These are phyloP conservation scores for Microtus pennsylvanicus DNA, from an alignment of 2,113 vertebrate species.

Conservation along the genomic window DNA sequence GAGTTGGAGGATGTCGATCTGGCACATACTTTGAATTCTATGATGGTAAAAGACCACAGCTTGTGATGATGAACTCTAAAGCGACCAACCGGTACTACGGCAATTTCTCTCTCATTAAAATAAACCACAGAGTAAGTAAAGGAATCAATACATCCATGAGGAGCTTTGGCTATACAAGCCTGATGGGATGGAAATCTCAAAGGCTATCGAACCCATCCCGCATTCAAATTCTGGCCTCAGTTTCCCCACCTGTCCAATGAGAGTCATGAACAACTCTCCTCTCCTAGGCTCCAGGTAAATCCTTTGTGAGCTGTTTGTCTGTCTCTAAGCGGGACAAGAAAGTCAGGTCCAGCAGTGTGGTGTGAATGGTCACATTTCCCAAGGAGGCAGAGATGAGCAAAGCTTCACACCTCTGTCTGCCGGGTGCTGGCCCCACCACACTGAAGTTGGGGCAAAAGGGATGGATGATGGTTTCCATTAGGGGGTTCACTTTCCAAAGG, in stretches of 20 bases:
- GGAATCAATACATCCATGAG: neutral
- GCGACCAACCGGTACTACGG: too few species aligned
- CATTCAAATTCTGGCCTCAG: neutral
- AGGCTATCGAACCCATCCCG: neutral
- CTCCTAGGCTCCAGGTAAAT: neutral
- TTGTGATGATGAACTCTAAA: neutral
- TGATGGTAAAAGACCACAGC: neutral
- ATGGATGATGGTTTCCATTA: slow-evolving; percentile 30
- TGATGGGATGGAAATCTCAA: neutral
- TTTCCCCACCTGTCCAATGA: neutral
- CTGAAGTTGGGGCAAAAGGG: neutral
- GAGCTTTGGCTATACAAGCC: neutral
- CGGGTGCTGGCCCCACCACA: neutral
- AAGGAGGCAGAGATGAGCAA: neutral
- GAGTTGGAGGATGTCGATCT: neutral
- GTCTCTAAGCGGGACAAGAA: neutral
- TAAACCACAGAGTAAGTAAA: neutral
- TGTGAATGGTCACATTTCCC: neutral
- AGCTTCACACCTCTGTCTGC: neutral
- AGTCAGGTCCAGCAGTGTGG: too few species aligned
- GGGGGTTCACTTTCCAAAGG: neutral
- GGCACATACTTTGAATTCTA: neutral
- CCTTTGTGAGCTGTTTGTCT: neutral
- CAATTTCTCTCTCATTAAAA: neutral
- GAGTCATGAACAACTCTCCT: neutral